A percentile compares a stretch with the other conserved stretches of the same genome.
phyloP scores from a whole-genome alignment of 2,797 vertebrate species.

The Rhabdomys pumilio region DNA sequence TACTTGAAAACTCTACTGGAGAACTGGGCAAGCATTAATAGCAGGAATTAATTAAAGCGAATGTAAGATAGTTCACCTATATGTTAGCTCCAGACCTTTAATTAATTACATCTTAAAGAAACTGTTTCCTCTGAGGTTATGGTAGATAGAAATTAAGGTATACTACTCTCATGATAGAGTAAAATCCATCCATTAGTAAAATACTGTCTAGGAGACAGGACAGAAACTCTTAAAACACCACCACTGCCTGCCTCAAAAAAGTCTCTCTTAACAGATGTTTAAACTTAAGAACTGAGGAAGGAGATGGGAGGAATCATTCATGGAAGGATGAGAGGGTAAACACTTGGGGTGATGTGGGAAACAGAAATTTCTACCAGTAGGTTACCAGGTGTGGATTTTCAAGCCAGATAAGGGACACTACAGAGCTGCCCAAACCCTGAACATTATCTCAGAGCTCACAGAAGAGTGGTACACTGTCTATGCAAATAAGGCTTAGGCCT shows the following conservation, averaged over 20 bases:
- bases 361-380: background rate
- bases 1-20: background rate
- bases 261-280: background rate
- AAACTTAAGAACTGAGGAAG: background rate
- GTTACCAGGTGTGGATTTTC: background rate
- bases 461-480: too few species aligned
- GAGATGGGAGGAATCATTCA: background rate
- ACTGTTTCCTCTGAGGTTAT: background rate
- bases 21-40: background rate
- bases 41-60: background rate
- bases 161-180: background rate
- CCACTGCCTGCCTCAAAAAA: background rate
- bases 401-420: too few species aligned
- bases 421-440: too few species aligned
- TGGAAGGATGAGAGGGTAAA: background rate
- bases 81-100: background rate
- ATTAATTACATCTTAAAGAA: background rate
- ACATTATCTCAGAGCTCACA: too few species aligned
- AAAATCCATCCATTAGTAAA: background rate
- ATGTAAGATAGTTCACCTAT: background rate
- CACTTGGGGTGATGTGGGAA: background rate
- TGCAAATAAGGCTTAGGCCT: too few species aligned
- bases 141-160: background rate
- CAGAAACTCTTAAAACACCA: background rate
- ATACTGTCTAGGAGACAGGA: background rate